A percentile compares a stretch with the other conserved stretches of the same genome.
These are phyloP conservation scores for Sinhomidia bicolor DNA, from an alignment of 2,888 invertebrate species.

Conservation along the genomic window DNA sequence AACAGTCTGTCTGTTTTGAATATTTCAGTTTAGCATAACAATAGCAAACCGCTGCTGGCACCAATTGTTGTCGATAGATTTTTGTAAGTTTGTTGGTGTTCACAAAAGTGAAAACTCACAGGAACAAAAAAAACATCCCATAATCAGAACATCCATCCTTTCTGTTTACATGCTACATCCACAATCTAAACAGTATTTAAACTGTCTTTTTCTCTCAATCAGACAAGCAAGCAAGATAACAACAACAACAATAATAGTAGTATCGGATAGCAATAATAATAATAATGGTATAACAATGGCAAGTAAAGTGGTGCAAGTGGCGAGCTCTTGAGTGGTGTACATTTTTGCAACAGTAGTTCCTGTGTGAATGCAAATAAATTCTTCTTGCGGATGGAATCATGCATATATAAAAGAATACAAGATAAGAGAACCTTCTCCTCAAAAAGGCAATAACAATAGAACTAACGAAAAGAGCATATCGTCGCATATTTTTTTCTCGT, in stretches of 20 bases:
- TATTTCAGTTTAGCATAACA: conserved; percentile 33
- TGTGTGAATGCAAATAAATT: not conserved
- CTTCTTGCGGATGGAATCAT: conserved; percentile 14
- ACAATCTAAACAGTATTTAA: not conserved
- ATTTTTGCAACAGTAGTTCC: conserved; percentile 9
- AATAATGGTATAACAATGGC: not conserved
- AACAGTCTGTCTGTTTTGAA: conserved; percentile 17
- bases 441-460: not conserved
- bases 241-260: too few species aligned
- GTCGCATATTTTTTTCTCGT: not conserved
- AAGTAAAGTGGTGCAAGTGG: not conserved
- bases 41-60: not conserved
- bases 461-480: not conserved
- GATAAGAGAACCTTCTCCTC: conserved; percentile 17
- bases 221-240: conserved; percentile 11
- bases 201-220: conserved; percentile 1
- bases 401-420: conserved; percentile 10
- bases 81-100: too few species aligned
- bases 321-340: not conserved
- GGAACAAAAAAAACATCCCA: too few species aligned
- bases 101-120: too few species aligned
- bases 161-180: not conserved
- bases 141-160: too few species aligned
- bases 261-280: not conserved
- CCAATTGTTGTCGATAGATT: too few species aligned